Base-by-base conservation (phyloP, 1,140 invertebrate species). In the Odontomachus brunneus region DNA sequence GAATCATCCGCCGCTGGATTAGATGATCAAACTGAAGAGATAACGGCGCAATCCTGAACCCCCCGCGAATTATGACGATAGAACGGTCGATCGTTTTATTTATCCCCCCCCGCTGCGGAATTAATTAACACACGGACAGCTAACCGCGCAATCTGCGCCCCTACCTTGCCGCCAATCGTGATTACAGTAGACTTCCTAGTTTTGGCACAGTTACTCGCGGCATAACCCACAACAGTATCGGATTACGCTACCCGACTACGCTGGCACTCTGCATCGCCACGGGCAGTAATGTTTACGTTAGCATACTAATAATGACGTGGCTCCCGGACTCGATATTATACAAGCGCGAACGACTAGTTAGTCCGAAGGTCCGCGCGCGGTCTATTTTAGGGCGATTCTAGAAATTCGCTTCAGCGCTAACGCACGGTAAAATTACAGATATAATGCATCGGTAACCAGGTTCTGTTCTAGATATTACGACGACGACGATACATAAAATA, bases 271-370 rank as follows among this genome's bases (percentile, higher is more conserved):
- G 51, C 62, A 71, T 71, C 67, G 65, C 75, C 75, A 71, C 33
- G n/a, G 75, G 75, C 75, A 71, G 65, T 80, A 80, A 80, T 80
- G 75, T 80, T 80, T 80, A 71, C 75, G 65, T 80, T 80, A 80
- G 75, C 75, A 80, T 80, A 80, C 75, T 80, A 80, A 80, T 80
- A 80, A 80, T 80, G 75, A 80, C 38, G 75, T 80, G 75, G 75
- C 65, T 71, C 65, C 65, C 75, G 75, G 65, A 80, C 75, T 69
- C 65, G 22, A 80, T 69, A 80, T 80, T 80, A 80, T 71, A 80
- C 75, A 55, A 67, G 75, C 65, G 51, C 17, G 51, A 69, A 69
- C 75, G 65, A 71, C 75, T 59, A 71, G 75, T 80, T 80, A 71
- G 51, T 19, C 24, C 19, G 75, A 7, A 7, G 51, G 51, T 71